phyloP scores from a whole-genome alignment of 1,140 invertebrate genomes.

The Chrysoperla carnea region DNA sequence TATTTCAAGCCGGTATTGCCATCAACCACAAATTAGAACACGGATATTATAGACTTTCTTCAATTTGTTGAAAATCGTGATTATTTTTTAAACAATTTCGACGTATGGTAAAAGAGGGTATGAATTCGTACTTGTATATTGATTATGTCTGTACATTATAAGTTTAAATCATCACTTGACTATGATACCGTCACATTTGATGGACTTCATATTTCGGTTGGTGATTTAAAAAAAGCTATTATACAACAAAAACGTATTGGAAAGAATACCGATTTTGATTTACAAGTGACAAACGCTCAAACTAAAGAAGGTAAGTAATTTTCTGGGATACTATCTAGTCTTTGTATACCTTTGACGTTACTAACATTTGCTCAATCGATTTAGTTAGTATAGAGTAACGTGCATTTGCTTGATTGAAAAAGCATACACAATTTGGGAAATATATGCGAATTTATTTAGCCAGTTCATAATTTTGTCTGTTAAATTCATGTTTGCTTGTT shows the following conservation, averaged over 20 bases:
- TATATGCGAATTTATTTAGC: no score
- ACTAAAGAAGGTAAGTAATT: constrained; percentile 76
- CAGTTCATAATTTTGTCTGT: no score
- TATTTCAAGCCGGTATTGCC: no score
- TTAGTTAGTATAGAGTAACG: not conserved
- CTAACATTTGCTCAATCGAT: not conserved
- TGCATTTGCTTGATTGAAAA: no score
- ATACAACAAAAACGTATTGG: constrained; percentile 88
- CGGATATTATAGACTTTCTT: no score
- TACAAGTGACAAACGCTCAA: constrained; percentile 93
- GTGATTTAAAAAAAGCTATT: constrained; percentile 87
- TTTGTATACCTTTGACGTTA: not conserved
- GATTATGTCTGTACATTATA: constrained; percentile 90
- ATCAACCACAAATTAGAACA: no score
- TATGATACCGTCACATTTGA: constrained; percentile 95
- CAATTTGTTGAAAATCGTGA: no score
- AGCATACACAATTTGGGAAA: no score
- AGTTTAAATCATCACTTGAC: constrained; percentile 90
- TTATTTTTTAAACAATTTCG: no score
- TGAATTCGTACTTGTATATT: not conserved
- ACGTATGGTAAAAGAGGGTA: not conserved
- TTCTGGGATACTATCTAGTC: not conserved
- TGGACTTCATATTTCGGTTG: constrained; percentile 87
- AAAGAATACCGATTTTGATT: constrained; percentile 86
- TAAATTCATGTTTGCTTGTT: no score